Conservation (phyloP, 2,113 vertebrate species). For the Phaethornis superciliosus region DNA sequence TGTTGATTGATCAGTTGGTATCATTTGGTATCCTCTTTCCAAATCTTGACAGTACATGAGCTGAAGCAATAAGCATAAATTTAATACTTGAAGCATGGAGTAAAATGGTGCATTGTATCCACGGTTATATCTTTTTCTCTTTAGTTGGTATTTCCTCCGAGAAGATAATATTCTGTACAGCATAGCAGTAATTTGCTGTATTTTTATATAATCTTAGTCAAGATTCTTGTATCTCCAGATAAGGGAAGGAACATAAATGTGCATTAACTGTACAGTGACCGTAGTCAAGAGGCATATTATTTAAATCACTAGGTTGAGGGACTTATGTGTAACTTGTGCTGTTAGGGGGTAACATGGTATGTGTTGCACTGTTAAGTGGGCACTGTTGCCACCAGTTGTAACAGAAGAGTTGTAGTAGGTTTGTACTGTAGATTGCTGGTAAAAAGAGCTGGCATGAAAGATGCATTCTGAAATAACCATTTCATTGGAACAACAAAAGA, state of each 20-base stretch:
- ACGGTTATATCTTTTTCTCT: background rate
- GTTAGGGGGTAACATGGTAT: background rate
- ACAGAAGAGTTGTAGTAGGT: background rate
- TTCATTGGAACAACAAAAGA: background rate
- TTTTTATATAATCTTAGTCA: background rate
- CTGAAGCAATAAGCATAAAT: background rate
- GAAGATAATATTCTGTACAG: background rate
- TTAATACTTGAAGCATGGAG: background rate
- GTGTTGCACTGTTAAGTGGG: background rate
- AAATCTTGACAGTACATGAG: background rate
- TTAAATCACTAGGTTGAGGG: background rate
- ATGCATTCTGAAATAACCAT: background rate
- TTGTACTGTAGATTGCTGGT: background rate
- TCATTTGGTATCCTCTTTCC: slow-evolving; percentile 21
- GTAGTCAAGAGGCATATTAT: accelerated
- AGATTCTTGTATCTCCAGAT: background rate
- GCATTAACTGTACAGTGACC: background rate
- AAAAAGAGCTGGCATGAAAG: background rate
- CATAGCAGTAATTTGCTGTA: background rate
- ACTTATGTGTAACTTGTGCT: background rate
- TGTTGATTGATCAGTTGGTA: slow-evolving; percentile 9
- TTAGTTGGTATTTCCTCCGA: background rate
- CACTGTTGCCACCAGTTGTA: background rate
- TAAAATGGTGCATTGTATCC: slow-evolving; percentile 20
- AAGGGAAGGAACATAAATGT: background rate